Evolutionary conservation across 2,797 vertebrate species (phyloP).

Genomic region (Scolopax bukidnonensis): DNA sequence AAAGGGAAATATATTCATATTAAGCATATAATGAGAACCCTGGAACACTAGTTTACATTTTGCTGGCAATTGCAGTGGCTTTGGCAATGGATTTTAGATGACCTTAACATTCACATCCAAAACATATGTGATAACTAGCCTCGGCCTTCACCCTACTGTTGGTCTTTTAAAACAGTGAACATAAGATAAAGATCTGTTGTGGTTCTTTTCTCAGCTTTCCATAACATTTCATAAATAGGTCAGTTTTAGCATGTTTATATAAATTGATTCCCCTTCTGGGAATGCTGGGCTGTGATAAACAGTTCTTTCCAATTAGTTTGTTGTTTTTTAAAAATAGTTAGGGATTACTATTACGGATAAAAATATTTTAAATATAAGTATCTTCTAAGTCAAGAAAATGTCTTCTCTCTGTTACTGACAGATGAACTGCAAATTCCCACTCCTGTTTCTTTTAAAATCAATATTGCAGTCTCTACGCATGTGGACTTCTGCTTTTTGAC

Average conservation of each 20-base stretch:
- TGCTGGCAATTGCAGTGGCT: conserved; percentile 20
- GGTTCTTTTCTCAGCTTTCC: conserved; percentile 30
- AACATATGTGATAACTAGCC: neutral
- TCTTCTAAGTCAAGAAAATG: neutral
- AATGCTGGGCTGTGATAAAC: conserved; percentile 44
- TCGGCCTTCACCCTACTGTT: neutral
- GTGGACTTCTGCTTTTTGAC: neutral
- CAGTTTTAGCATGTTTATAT: conserved; percentile 61
- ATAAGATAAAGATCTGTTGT: conserved; percentile 53
- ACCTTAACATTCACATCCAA: conserved; percentile 28
- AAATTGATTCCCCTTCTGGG: conserved; percentile 63
- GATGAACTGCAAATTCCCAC: neutral
- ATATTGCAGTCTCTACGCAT: neutral
- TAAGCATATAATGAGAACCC: conserved; percentile 8
- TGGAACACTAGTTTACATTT: conserved; percentile 40
- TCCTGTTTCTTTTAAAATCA: neutral
- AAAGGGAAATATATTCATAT: conserved; percentile 33
- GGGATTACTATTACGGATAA: conserved; percentile 28
- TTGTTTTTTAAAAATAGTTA: neutral
- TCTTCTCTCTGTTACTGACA: neutral
- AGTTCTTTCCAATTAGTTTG: conserved; percentile 35
- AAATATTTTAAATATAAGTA: conserved; percentile 15
- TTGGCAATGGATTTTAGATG: conserved; percentile 57
- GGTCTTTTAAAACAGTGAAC: conserved; percentile 48
- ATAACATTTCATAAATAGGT: conserved; percentile 61